Base-by-base conservation (phyloP, 2,797 vertebrate species). In the Neopelma chrysocephalum region DNA sequence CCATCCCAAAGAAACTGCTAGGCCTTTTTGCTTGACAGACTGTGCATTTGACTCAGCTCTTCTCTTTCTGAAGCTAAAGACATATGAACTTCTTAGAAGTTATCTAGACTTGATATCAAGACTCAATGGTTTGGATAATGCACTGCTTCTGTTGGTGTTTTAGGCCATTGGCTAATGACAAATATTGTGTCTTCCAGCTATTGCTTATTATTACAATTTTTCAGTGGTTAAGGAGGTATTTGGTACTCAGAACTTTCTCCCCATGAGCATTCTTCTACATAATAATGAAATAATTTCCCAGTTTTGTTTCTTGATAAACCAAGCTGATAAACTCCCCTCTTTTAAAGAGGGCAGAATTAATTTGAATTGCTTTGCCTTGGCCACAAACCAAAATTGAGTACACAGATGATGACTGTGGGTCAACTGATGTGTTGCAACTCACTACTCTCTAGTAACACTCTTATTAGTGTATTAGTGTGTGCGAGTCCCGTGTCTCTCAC, bases 401-500 rank as follows among this genome's bases (percentile, higher is more conserved):
- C 65, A 50, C 57, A 93, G 87, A 69, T 72, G 65, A 72, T 94
- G 76, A 65, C 87, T 89, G 71, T 77, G 82, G 87, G 58, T 93
- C 91, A 91, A 36, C 57, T 86, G 85, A 83, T 54, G 38, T 56
- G 75, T 50, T 47, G 85, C 79, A 86, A 42, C 54, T 88, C 2
- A 13, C 91, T 92, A 81, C 61, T 92, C 72, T 70, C 31, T 57
- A 54, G 69, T 54, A 88, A 81, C 65, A 21, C 84, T 88, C 93
- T 16, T 47, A 54, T 71, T 79, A 45, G 27, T 16, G 45, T 75
- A 51, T 71, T 84, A 42, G 31, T 15, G 48, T 75, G 38, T 54
- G 53, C 0, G 0, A 88, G 58, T 65, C 57, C 66, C 40, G 11
- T 3, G 2, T 92, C 87, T 87, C n/a, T 72, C 51, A 57, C 62